Evolutionary conservation across 2,888 invertebrate genomes (phyloP).

Genomic region (Microctonus aethiopoides): DNA sequence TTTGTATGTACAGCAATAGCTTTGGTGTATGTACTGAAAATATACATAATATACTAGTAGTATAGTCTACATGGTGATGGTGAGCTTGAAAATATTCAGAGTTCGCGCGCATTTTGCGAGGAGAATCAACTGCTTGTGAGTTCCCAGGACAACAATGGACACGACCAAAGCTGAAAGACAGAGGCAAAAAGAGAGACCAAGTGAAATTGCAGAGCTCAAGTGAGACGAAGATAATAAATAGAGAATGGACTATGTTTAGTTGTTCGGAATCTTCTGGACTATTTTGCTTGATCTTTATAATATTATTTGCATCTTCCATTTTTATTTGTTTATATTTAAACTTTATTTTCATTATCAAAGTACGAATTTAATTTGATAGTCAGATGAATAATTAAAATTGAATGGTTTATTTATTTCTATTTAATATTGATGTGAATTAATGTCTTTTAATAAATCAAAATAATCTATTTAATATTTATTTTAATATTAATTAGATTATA

Average conservation of each 20-base stretch:
- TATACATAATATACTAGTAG: too few species aligned
- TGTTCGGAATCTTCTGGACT: conserved; percentile 20
- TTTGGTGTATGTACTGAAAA: too few species aligned
- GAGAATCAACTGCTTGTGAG: conserved; percentile 8
- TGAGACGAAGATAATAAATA: too few species aligned
- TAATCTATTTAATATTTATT: too few species aligned
- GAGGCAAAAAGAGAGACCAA: conserved; percentile 15
- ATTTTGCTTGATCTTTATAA: conserved; percentile 10
- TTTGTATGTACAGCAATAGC: too few species aligned
- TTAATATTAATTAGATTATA: too few species aligned
- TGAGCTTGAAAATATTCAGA: conserved; percentile 11
- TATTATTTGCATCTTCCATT: background rate
- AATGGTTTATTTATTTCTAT: too few species aligned
- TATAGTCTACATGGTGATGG: background rate
- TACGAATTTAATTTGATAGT: too few species aligned
- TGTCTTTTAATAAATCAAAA: too few species aligned
- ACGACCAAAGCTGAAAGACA: background rate
- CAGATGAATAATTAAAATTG: background rate
- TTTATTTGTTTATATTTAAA: background rate
- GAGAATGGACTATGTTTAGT: too few species aligned
- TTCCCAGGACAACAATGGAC: conserved; percentile 11
- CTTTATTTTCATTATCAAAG: background rate
- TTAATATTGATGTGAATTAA: too few species aligned
- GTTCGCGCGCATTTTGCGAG: conserved; percentile 19
- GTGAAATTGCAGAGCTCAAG: too few species aligned